These are phyloP conservation scores for Hyles lineata DNA, from an alignment of 2,888 invertebrate species.

Conservation along the genomic window DNA sequence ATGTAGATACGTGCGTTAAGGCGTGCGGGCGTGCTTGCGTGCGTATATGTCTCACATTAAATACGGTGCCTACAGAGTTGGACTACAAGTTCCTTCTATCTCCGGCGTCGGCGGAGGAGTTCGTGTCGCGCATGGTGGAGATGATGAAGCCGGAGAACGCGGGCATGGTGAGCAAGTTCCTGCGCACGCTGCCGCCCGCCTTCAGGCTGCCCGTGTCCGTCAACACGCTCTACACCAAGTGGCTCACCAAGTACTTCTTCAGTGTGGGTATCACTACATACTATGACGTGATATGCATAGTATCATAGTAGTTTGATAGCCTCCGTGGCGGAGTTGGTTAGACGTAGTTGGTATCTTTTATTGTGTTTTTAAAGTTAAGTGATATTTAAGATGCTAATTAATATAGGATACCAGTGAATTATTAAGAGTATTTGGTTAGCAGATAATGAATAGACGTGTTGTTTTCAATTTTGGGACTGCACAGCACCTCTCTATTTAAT, in stretches of 20 bases:
- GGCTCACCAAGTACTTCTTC: conserved; percentile 77
- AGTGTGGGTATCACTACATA: conserved; percentile 60
- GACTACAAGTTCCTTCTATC: conserved; percentile 82
- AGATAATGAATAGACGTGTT: too few species aligned
- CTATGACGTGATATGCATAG: too few species aligned
- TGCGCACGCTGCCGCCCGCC: conserved; percentile 69
- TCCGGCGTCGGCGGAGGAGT: conserved; percentile 52
- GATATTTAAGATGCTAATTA: neutral
- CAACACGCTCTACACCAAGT: conserved; percentile 66
- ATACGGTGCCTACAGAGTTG: conserved; percentile 51
- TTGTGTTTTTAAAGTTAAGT: neutral
- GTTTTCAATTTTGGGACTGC: too few species aligned
- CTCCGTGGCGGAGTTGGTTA: too few species aligned
- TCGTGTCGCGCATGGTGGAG: conserved; percentile 58
- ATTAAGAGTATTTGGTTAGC: too few species aligned
- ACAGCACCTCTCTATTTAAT: too few species aligned
- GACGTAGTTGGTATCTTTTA: neutral
- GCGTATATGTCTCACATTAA: too few species aligned
- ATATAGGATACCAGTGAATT: neutral
- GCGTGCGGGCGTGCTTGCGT: too few species aligned
- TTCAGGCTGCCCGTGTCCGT: conserved; percentile 60
- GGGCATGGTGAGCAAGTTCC: conserved; percentile 70
- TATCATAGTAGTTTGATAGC: too few species aligned
- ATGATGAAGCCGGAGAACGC: conserved; percentile 68
- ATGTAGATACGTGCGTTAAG: too few species aligned